These are phyloP conservation scores for Apantesis nais DNA, from an alignment of 2,888 invertebrate genomes.

Conservation along the genomic window DNA sequence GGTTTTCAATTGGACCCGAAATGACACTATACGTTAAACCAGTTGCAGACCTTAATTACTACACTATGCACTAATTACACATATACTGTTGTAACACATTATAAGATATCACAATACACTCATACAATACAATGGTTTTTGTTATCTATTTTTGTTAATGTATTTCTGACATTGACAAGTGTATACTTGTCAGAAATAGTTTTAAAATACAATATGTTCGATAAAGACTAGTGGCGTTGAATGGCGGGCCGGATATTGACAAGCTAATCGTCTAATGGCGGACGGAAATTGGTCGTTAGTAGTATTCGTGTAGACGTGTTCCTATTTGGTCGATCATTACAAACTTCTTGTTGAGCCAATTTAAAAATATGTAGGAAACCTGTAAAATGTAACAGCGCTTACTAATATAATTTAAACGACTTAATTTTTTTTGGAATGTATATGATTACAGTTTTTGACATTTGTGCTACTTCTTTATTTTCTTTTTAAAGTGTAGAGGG, in stretches of 20 bases:
- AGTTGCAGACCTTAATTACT: too few relatives aligned
- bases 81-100: too few relatives aligned
- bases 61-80: too few relatives aligned
- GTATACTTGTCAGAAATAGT: background rate
- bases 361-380: background rate
- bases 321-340: constrained; percentile 18
- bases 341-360: background rate
- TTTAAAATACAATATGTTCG: constrained; percentile 7
- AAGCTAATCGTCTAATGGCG: constrained; percentile 18
- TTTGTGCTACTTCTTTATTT: too few relatives aligned
- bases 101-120: background rate
- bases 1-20: too few relatives aligned
- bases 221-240: constrained; percentile 26
- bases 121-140: background rate
- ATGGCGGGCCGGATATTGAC: constrained; percentile 35
- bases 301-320: constrained; percentile 22
- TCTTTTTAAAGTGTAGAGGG: too few relatives aligned
- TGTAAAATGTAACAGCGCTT: background rate
- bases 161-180: background rate
- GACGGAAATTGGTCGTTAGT: constrained; percentile 45
- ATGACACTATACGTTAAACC: too few relatives aligned
- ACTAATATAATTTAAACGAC: background rate
- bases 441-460: too few relatives aligned
- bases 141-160: background rate
- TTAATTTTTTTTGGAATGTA: background rate